Conservation (phyloP, 2,888 invertebrate species). For the Corythucha ciliata region DNA sequence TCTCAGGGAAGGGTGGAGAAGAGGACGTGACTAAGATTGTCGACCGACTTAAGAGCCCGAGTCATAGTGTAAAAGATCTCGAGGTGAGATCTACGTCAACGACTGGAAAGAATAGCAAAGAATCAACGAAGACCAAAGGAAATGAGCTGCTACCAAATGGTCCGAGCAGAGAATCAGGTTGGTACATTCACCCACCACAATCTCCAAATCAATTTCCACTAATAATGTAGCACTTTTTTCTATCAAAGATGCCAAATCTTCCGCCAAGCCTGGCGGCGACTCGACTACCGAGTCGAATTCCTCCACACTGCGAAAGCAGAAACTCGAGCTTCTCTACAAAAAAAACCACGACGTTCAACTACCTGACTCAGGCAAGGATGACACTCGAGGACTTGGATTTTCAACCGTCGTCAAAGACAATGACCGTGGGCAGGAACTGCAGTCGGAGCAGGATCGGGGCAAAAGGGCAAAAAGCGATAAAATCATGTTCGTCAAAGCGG, state of each 20-base stretch:
- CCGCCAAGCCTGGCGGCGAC: no score
- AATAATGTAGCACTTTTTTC: no score
- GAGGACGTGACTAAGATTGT: slow-evolving; percentile 48
- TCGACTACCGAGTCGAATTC: slow-evolving; percentile 1
- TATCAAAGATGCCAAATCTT: no score
- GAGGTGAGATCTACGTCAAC: slow-evolving; percentile 48
- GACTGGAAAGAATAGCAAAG: slow-evolving; percentile 40
- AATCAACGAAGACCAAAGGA: slow-evolving; percentile 9
- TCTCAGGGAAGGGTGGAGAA: slow-evolving; percentile 30
- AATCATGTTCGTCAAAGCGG: slow-evolving; percentile 48
- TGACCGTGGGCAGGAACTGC: slow-evolving; percentile 47
- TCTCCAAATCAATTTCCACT: no score
- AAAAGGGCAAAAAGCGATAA: slow-evolving; percentile 41
- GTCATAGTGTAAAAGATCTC: slow-evolving; percentile 46
- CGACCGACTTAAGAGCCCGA: slow-evolving; percentile 46
- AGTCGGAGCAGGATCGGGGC: slow-evolving; percentile 38
- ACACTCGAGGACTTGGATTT: slow-evolving; percentile 17
- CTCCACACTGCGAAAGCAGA: slow-evolving; percentile 9
- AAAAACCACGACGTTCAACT: neutral
- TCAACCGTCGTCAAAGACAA: no score
- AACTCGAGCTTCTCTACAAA: slow-evolving; percentile 5
- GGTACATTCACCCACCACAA: no score
- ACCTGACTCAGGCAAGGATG: slow-evolving; percentile 18
- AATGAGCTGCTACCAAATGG: neutral
- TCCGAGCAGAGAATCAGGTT: no score